Evolutionary conservation across 2,888 invertebrate genomes (phyloP).

Genomic region (Cyrtodaria siliqua): DNA sequence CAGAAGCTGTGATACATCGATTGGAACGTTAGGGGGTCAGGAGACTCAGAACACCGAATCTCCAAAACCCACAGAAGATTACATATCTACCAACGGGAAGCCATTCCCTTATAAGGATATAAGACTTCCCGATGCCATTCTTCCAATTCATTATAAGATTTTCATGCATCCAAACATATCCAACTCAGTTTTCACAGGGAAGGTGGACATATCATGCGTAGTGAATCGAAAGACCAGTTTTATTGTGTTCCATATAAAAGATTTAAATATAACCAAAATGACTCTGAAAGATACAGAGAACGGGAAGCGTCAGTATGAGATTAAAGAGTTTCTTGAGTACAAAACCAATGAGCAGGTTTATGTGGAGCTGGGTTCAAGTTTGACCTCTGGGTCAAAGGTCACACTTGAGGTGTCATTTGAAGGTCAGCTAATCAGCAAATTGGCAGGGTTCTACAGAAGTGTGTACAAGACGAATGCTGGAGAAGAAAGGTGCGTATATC

Average conservation of each 20-base stretch:
- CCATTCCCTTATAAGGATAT: conserved; percentile 84
- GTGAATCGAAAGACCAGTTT: conserved; percentile 79
- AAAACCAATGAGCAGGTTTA: conserved; percentile 92
- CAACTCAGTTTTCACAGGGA: conserved; percentile 95
- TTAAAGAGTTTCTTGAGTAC: conserved; percentile 91
- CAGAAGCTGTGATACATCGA: conserved; percentile 10
- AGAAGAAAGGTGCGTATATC: conserved; percentile 88
- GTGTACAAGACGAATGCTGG: conserved; percentile 90
- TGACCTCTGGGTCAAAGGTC: conserved; percentile 80
- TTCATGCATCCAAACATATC: conserved; percentile 97
- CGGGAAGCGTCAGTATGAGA: conserved; percentile 89
- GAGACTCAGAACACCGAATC: not conserved
- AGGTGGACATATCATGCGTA: conserved; percentile 78
- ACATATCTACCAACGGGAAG: conserved; percentile 77
- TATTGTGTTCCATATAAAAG: conserved; percentile 84
- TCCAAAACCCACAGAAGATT: not conserved
- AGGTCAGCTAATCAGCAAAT: conserved; percentile 92
- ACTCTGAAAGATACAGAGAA: conserved; percentile 86
- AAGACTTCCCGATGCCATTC: conserved; percentile 82
- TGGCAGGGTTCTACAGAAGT: conserved; percentile 96
- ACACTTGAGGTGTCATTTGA: conserved; percentile 91
- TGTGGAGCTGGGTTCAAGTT: conserved; percentile 77
- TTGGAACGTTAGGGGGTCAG: not conserved
- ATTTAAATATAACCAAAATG: conserved; percentile 88
- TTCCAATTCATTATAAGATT: conserved; percentile 92